These are phyloP conservation scores for Lerista edwardsae DNA, from an alignment of 2,797 vertebrate species.

Conservation along the genomic window DNA sequence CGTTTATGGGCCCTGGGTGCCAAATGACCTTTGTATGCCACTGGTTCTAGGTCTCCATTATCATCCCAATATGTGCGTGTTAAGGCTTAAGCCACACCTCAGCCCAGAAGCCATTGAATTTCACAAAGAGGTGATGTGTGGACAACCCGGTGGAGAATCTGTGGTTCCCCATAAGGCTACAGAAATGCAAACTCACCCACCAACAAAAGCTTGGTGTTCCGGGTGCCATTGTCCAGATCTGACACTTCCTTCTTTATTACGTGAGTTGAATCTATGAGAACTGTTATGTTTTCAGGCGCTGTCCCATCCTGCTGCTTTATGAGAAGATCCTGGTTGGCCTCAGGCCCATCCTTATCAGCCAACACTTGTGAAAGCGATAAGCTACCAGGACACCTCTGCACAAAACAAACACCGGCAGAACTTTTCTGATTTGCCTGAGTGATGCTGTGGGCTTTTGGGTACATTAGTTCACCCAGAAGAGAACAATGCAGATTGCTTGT, in stretches of 20 bases:
- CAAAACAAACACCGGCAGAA: neutral
- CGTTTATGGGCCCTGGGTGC: no score
- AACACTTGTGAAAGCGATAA: neutral
- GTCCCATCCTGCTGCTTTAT: constrained; percentile 5
- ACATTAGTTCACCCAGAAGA: neutral
- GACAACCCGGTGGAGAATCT: neutral
- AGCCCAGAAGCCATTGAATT: neutral
- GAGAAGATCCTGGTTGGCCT: constrained; percentile 19
- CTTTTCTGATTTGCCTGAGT: neutral
- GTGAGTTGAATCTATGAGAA: neutral
- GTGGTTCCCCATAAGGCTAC: neutral
- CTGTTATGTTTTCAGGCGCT: neutral
- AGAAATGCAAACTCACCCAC: neutral
- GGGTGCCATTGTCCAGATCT: neutral
- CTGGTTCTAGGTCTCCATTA: neutral
- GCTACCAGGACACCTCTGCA: neutral
- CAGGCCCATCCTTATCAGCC: constrained; percentile 6
- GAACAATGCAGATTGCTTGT: neutral
- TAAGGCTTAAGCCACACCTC: neutral
- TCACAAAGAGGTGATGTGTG: neutral
- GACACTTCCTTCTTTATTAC: neutral
- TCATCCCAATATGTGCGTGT: no score
- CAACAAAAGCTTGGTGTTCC: neutral
- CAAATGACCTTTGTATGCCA: no score
- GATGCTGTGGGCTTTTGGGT: neutral